Evolutionary conservation across 2,888 invertebrate genomes (phyloP), one percentile per base, ranked within the genome.

Genomic region (Lasioglossum zephyrum): DNA sequence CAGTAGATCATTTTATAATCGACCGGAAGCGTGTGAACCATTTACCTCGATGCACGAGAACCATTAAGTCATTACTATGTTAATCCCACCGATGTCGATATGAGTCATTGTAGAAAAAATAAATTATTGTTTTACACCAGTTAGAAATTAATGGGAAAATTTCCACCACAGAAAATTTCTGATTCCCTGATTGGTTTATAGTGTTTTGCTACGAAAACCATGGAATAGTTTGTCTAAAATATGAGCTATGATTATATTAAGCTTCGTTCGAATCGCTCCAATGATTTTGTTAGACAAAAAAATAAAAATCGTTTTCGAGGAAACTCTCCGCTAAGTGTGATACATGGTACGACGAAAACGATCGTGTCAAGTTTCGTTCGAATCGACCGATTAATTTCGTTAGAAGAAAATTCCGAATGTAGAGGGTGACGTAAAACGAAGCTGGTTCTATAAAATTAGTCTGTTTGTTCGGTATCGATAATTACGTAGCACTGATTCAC

Each of bases 21-120:
- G 36, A 63, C 63, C 63, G 63, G 63, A 63, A 63, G 63, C 63
- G 31, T 63, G 31, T 63, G 18, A 63, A 63, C 63, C 63, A 36
- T 63, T 63, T 31, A 63, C 63, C 6, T 8, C 63, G 18, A 1
- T 18, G 6, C 63, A 63, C 18, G 16, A 26, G 16, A 63, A 31
- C 18, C 8, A 63, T 63, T 63, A 63, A 63, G 16, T 63, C 1
- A 18, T 36, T 63, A 31, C 18, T 18, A 31, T 18, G 16, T 63
- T 36, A 63, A 63, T 18, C 31, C 8, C 31, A n/a, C 1, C 9
- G n/a, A n/a, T n/a, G 9, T 57, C 9, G n/a, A 57, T n/a, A n/a
- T n/a, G n/a, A 57, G n/a, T 57, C 11, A 11, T n/a, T 4, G 4
- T 1, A 57, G n/a, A n/a, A 57, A 3, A 8, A 11, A 11, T 4